Evolutionary conservation across 2,797 vertebrate genomes (phyloP).

Genomic region (Dermochelys coriacea): DNA sequence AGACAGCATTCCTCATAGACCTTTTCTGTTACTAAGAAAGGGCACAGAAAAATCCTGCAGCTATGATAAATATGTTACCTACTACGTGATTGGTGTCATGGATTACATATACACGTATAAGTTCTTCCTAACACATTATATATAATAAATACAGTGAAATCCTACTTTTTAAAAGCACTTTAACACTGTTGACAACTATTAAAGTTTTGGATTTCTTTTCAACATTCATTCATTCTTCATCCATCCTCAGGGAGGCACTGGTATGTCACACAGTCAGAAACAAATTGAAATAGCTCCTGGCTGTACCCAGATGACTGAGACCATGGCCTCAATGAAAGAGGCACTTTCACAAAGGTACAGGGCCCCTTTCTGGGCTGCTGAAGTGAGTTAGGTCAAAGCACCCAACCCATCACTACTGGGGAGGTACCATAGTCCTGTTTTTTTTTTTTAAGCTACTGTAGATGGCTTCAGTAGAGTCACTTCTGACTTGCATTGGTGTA

Average conservation of each 20-base stretch:
- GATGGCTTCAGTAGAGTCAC: no score
- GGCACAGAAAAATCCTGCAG: not conserved
- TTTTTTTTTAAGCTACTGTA: not conserved
- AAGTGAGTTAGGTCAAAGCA: not conserved
- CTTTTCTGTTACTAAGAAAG: not conserved
- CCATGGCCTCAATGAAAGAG: not conserved
- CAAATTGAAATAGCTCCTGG: not conserved
- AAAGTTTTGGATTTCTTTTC: not conserved
- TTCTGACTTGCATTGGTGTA: no score
- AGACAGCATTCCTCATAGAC: not conserved
- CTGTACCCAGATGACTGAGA: not conserved
- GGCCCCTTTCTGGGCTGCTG: not conserved
- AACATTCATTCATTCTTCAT: not conserved
- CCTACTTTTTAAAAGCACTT: not conserved
- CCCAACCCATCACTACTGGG: not conserved
- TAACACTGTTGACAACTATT: not conserved
- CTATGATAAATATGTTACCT: not conserved
- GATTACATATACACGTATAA: not conserved
- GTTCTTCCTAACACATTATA: not conserved
- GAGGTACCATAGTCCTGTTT: not conserved
- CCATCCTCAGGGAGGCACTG: not conserved
- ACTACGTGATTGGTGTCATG: not conserved
- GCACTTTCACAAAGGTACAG: not conserved
- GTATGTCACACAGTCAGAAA: not conserved
- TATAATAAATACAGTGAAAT: not conserved